phyloP scores from a whole-genome alignment of 2,113 vertebrate species.

The Zosterops pallidus region DNA sequence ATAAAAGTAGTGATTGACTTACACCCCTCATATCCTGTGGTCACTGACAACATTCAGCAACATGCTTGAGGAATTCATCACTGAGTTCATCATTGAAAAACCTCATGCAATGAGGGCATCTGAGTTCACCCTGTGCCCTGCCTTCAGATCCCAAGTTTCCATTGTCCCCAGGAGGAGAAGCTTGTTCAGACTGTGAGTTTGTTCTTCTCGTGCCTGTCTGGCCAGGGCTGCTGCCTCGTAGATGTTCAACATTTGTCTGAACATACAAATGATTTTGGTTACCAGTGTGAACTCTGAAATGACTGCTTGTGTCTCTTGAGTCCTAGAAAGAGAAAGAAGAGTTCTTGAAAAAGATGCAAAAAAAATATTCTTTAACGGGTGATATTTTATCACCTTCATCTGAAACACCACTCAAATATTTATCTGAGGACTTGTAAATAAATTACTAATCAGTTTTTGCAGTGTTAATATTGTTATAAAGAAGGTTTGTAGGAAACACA shows the following conservation, averaged over 20 bases:
- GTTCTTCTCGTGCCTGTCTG: conserved; percentile 32
- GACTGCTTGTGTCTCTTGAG: conserved; percentile 56
- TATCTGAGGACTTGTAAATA: neutral
- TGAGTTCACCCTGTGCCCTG: conserved; percentile 76
- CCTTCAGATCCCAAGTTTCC: neutral
- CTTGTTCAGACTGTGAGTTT: neutral
- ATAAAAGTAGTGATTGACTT: conserved; percentile 43
- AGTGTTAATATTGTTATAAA: neutral
- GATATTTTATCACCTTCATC: neutral
- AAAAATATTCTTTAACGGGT: neutral
- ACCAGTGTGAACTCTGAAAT: conserved; percentile 67
- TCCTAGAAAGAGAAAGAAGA: conserved; percentile 68
- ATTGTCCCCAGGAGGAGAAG: neutral
- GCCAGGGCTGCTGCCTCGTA: conserved; percentile 56
- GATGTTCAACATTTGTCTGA: neutral
- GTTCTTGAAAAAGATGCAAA: neutral
- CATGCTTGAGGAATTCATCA: conserved; percentile 84
- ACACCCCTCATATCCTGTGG: neutral
- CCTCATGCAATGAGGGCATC: conserved; percentile 85
- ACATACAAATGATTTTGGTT: conserved; percentile 61
- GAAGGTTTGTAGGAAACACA: neutral
- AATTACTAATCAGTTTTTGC: neutral
- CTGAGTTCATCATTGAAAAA: conserved; percentile 78
- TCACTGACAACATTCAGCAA: conserved; percentile 84
- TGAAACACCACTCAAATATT: neutral